phyloP scores from a whole-genome alignment of 1,140 invertebrate species.

The Adoxophyes honmai region DNA sequence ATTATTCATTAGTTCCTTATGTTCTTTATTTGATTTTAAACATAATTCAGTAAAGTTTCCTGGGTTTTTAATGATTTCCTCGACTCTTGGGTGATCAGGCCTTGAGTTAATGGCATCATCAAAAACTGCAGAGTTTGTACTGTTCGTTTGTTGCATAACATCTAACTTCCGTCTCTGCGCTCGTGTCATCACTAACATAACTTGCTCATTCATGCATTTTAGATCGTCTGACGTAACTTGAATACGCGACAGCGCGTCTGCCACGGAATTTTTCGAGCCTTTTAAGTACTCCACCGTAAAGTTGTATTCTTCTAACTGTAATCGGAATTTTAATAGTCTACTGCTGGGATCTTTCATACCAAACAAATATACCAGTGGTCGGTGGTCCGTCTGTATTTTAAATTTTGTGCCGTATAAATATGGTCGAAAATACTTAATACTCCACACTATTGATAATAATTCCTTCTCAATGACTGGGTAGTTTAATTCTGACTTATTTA shows the following conservation, averaged over 20 bases:
- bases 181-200: conserved; percentile 26
- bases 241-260: conserved; percentile 22
- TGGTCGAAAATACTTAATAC: background rate
- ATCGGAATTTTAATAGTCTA: conserved; percentile 29
- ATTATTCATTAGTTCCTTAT: background rate
- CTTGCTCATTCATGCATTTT: conserved; percentile 22
- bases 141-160: conserved; percentile 13
- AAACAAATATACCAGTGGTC: conserved; percentile 34
- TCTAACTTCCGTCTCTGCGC: no score
- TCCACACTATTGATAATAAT: no score
- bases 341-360: conserved; percentile 22
- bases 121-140: conserved; percentile 4
- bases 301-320: conserved; percentile 50
- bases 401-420: conserved; percentile 36
- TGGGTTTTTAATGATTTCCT: conserved; percentile 7
- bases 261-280: conserved; percentile 30
- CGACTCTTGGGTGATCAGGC: conserved; percentile 13
- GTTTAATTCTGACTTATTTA: no score
- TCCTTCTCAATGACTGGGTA: no score
- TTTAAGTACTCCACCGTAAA: conserved; percentile 47
- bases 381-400: conserved; percentile 66
- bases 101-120: conserved; percentile 6
- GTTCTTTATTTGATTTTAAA: background rate
- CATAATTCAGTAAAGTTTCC: background rate
- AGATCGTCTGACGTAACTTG: conserved; percentile 2